Evolutionary conservation across 2,113 vertebrate species (phyloP), one percentile per base, ranked within the genome.

Genomic region (Gyps fulvus): DNA sequence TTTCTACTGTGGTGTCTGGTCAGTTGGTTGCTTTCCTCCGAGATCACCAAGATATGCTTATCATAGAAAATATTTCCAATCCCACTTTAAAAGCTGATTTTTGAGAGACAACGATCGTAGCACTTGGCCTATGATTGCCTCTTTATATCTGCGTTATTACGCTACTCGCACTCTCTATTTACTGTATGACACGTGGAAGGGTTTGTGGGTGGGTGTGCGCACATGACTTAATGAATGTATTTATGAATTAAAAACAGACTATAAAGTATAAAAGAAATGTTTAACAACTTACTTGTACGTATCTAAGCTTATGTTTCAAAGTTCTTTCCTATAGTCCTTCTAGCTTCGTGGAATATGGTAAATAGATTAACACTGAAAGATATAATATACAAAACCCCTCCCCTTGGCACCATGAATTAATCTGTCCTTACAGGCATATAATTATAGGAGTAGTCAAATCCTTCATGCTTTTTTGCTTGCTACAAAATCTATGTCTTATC

Each of bases 191-290:
- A 29, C 0, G 0, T 23, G 36, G 52, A 71, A 66, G 22, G 32
- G 25, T 23, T 61, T 15, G 17, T 34, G 57, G 45, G 19, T 42
- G 8, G 2, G 43, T 26, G 26, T 19, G 32, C 0, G 0, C 57
- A 22, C 9, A 16, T 40, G 42, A 34, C 7, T 42, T 36, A 32
- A 61, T 2, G 6, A 40, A 49, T 57, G 3, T 34, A 63, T 74
- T 63, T 42, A 42, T 74, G 17, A 74, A 59, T 58, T 63, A 26
- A 69, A 63, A 69, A 34, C 21, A 49, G 49, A 38, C 14, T 57
- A 45, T 4, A 10, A 80, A 32, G 19, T 36, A 61, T 5, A 62
- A 73, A 70, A 69, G 1, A 59, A n/a, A 59, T 23, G 2, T 40
- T 66, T 61, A 45, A 29, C 29, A 38, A 20, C 32, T 57, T 22